Percentiles rank a stretch among this genome's conserved stretches.
Evolutionary conservation across 2,797 vertebrate genomes (phyloP).

Genomic region (Diceros bicornis): DNA sequence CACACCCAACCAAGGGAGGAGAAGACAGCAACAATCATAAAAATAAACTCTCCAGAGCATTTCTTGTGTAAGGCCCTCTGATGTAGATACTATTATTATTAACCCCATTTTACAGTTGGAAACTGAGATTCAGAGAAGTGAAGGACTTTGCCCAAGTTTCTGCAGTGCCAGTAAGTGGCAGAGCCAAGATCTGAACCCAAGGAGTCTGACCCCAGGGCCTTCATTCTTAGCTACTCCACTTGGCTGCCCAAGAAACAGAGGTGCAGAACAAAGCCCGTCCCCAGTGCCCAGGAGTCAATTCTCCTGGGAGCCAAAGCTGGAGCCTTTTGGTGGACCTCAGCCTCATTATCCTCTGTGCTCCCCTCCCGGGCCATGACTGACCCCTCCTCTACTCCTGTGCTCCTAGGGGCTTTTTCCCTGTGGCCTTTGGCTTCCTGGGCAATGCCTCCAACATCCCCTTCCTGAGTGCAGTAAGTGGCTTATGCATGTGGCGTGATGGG

Average conservation of each 20-base stretch:
- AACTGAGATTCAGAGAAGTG: neutral
- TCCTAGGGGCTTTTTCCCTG: constrained; percentile 93
- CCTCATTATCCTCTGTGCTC: neutral
- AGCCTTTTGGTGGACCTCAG: neutral
- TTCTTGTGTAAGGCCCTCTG: neutral
- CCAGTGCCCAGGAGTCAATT: neutral
- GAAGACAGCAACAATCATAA: neutral
- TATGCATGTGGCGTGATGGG: fast-evolving
- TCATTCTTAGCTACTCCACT: neutral
- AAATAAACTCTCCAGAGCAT: neutral
- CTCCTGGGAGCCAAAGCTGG: neutral
- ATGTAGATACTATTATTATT: no score
- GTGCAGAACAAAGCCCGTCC: neutral
- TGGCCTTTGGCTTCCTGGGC: constrained; percentile 92
- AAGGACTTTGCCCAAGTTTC: neutral
- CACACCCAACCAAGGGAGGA: neutral
- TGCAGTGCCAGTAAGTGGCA: neutral
- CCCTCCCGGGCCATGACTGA: neutral
- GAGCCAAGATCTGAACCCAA: neutral
- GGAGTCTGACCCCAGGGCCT: neutral
- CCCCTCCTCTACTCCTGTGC: neutral
- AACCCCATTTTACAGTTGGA: neutral
- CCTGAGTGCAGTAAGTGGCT: constrained; percentile 90
- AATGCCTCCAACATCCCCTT: constrained; percentile 90
- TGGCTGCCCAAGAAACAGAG: neutral